A percentile compares a stretch with the other conserved stretches of the same genome.
phyloP scores from a whole-genome alignment of 2,888 invertebrate species.

The Gryllus longicercus region DNA sequence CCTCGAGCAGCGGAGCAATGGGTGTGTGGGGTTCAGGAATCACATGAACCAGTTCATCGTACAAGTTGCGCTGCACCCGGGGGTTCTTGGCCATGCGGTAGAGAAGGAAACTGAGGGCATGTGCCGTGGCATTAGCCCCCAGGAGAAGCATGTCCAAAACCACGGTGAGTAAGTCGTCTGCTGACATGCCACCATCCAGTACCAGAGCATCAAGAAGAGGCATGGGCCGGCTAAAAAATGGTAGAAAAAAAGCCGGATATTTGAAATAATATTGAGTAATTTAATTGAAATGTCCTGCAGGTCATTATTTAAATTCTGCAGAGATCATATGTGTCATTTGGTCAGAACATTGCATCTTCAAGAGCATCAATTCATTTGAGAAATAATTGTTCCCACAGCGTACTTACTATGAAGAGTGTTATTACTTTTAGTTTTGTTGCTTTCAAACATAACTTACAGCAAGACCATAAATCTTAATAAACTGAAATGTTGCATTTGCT shows the following conservation, averaged over 20 bases:
- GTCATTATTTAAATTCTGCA: too few relatives aligned
- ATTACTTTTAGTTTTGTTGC: too few relatives aligned
- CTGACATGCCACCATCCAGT: slow-evolving; percentile 53
- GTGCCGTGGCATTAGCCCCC: slow-evolving; percentile 63
- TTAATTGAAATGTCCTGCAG: too few relatives aligned
- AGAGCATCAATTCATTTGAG: too few relatives aligned
- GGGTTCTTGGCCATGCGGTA: slow-evolving; percentile 66
- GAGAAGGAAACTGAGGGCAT: slow-evolving; percentile 60
- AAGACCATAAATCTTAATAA: too few relatives aligned
- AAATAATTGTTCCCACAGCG: too few relatives aligned
- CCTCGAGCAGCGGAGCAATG: background rate
- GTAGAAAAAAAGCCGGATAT: too few relatives aligned
- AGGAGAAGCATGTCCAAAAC: slow-evolving; percentile 64
- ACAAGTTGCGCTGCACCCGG: slow-evolving; percentile 58
- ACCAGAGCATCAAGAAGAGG: slow-evolving; percentile 56
- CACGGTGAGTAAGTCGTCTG: slow-evolving; percentile 61
- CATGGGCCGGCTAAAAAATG: slow-evolving; percentile 38
- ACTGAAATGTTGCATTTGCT: too few relatives aligned
- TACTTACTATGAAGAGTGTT: too few relatives aligned
- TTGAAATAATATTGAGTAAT: too few relatives aligned
- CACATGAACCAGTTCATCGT: slow-evolving; percentile 54
- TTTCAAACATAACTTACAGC: too few relatives aligned
- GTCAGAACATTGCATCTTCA: background rate
- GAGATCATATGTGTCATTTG: too few relatives aligned
- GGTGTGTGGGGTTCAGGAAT: background rate